Percentiles rank a stretch among this genome's conserved stretches.
These are phyloP conservation scores for Latrodectus hesperus DNA, from an alignment of 2,888 invertebrate species.

Conservation along the genomic window DNA sequence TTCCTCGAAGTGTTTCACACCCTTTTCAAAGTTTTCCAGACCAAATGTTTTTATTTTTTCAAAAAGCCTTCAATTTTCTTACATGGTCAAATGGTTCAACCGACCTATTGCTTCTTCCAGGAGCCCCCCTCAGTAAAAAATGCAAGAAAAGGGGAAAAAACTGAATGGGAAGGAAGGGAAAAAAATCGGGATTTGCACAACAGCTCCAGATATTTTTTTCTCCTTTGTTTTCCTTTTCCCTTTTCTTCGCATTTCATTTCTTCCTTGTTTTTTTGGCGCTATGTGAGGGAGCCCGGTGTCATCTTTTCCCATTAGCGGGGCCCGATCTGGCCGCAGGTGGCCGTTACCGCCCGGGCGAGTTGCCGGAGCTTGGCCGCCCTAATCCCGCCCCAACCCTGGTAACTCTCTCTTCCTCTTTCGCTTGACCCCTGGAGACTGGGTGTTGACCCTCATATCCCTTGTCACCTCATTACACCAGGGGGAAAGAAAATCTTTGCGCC, in stretches of 20 bases:
- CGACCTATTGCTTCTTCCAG: constrained; percentile 27
- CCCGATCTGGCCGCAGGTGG: constrained; percentile 56
- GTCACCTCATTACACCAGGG: constrained; percentile 55
- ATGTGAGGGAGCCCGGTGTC: constrained; percentile 39
- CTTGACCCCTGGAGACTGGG: constrained; percentile 54
- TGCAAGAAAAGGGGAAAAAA: constrained; percentile 14
- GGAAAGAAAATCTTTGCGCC: background rate
- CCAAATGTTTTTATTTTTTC: background rate
- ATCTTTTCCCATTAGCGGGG: constrained; percentile 65
- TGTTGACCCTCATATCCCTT: constrained; percentile 55
- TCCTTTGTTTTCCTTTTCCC: constrained; percentile 9
- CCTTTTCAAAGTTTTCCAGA: background rate
- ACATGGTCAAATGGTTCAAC: constrained; percentile 1
- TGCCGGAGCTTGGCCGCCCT: constrained; percentile 44
- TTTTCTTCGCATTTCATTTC: constrained; percentile 20
- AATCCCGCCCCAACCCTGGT: constrained; percentile 22
- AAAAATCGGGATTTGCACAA: constrained; percentile 56
- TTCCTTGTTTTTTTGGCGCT: background rate
- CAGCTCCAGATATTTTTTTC: constrained; percentile 42
- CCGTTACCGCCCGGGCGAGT: constrained; percentile 31
- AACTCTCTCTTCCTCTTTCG: constrained; percentile 15
- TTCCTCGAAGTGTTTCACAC: background rate
- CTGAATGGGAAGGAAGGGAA: background rate
- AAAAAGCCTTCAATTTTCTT: constrained; percentile 40
- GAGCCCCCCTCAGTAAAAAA: background rate